A percentile compares a stretch with the other conserved stretches of the same genome.
Conservation (phyloP, 2,113 vertebrate genomes). For the Muscicapa adusta region DNA sequence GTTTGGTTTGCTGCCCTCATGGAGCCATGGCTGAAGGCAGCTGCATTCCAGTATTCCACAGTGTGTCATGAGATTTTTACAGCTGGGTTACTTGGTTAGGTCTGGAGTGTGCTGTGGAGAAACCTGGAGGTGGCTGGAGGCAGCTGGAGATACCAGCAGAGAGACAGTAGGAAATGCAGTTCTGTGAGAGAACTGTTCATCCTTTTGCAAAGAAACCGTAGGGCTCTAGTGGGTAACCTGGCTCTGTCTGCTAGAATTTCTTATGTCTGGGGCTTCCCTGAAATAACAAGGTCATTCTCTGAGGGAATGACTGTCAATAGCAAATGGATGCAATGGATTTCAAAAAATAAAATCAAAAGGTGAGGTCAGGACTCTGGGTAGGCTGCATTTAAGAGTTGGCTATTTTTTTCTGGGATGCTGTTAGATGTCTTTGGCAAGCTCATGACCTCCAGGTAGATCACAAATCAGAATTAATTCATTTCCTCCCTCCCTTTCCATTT, state of each 20-base stretch:
- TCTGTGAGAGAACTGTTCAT: background rate
- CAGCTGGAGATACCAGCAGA: background rate
- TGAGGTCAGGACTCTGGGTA: background rate
- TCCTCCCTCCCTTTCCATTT: background rate
- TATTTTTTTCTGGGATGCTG: background rate
- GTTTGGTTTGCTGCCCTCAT: background rate
- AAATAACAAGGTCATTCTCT: background rate
- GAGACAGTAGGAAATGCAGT: background rate
- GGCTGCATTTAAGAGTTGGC: background rate
- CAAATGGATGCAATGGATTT: background rate
- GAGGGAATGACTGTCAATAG: background rate
- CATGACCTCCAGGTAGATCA: background rate
- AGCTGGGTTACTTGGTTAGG: background rate
- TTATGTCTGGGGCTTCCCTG: background rate
- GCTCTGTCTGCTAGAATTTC: background rate
- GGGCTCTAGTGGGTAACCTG: background rate
- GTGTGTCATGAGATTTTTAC: background rate
- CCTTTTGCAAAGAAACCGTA: background rate
- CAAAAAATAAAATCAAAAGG: background rate
- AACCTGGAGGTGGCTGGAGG: background rate
- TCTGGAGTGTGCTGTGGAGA: background rate
- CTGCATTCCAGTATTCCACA: background rate
- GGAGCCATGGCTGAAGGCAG: background rate
- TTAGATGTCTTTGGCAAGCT: background rate
- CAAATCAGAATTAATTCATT: background rate